Evolutionary conservation across 2,797 vertebrate species (phyloP).

Genomic region (Euphonia xanthogaster): DNA sequence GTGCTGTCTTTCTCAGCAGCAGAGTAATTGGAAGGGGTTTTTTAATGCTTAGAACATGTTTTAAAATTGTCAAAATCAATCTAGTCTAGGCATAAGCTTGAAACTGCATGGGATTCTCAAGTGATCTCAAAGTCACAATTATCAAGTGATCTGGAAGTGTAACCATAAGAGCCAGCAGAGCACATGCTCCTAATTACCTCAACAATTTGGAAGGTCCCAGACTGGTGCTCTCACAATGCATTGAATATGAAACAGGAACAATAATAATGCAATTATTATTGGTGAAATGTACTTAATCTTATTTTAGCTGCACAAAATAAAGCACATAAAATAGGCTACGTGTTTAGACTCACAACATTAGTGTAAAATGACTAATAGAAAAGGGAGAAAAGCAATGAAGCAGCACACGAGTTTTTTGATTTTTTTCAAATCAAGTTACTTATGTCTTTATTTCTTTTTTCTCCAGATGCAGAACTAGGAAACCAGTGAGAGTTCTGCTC

Average conservation of each 20-base stretch:
- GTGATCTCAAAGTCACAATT: neutral
- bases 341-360: neutral
- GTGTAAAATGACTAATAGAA: neutral
- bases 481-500: neutral
- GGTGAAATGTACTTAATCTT: neutral
- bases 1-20: neutral
- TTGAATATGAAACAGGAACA: neutral
- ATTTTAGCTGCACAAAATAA: neutral
- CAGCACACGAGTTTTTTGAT: neutral
- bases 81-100: neutral
- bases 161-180: neutral
- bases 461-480: neutral
- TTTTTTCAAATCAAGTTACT: neutral
- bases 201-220: neutral
- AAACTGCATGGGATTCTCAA: neutral
- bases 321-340: neutral
- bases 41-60: neutral
- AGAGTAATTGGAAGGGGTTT: fast-evolving
- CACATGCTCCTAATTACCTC: neutral
- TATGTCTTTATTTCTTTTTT: neutral
- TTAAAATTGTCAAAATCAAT: neutral
- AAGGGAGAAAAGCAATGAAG: neutral
- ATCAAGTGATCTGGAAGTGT: neutral
- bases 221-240: neutral
- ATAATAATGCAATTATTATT: no score